Conservation (phyloP, 2,888 invertebrate genomes). For the Cordilura impudica region DNA sequence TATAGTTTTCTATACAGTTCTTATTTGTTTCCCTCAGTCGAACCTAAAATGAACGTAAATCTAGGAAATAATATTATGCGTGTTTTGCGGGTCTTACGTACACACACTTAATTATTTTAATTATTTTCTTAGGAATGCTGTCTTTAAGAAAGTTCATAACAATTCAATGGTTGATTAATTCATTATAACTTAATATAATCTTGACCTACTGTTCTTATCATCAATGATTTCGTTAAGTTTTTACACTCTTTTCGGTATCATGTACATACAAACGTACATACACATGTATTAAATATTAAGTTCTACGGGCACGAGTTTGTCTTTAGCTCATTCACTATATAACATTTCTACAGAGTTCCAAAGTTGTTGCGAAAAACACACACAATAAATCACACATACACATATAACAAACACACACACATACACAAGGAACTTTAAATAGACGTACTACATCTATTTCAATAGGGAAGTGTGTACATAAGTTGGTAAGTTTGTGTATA, state of each 20-base stretch:
- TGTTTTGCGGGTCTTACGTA: too few relatives aligned
- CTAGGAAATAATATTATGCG: too few relatives aligned
- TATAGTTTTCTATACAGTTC: too few relatives aligned
- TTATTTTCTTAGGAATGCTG: too few relatives aligned
- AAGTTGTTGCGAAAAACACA: constrained; percentile 20
- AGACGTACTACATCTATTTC: not conserved
- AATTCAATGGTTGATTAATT: not conserved
- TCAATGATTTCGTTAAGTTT: not conserved
- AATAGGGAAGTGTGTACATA: not conserved
- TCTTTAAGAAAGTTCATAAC: too few relatives aligned
- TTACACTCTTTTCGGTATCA: not conserved
- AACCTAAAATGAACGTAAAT: too few relatives aligned
- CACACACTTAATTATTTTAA: too few relatives aligned
- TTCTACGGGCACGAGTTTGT: constrained; percentile 14
- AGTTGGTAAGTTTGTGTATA: not conserved
- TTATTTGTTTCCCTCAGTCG: too few relatives aligned
- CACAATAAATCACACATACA: not conserved
- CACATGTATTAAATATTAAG: too few relatives aligned
- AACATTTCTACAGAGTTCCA: constrained; percentile 5
- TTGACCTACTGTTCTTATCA: not conserved
- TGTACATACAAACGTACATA: not conserved
- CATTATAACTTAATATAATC: not conserved
- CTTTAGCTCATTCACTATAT: not conserved
- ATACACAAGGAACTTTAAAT: not conserved
- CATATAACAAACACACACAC: not conserved